Base-by-base conservation (phyloP, 2,113 vertebrate genomes). In the Chloropsis cyanopogon region DNA sequence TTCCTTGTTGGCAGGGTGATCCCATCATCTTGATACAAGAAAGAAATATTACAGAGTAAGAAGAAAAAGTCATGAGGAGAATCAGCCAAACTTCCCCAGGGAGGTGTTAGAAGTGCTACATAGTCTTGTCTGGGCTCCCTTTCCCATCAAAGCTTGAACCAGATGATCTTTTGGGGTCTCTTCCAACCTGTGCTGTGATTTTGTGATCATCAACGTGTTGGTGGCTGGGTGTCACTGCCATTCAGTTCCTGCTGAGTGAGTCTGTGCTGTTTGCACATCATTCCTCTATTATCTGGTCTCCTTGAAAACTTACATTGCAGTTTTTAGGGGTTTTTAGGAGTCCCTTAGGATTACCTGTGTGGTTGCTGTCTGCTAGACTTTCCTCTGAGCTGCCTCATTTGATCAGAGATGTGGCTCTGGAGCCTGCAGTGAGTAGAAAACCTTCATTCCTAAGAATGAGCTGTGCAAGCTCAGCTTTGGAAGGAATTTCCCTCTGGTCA, bases 201-300 rank as follows among this genome's bases (percentile, higher is more conserved):
- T 44, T 61, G 0, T 66, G 20, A n/a, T n/a, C 60, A 39, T 46
- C 49, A 68, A 1, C 3, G 3, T 6, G 6, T n/a, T 87, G 57
- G 31, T 71, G 63, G 12, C 29, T 64, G 44, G 2, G 10, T 70
- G 22, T 49, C 7, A 5, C 33, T 59, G 52, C 63, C 42, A 14
- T 46, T 77, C 61, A 50, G 20, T 14, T 77, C 29, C 90, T 66
- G 24, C 41, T 28, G 60, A 39, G 52, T 37, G 33, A 50, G 33
- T 78, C 56, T 63, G 4, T 84, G 69, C 42, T 69, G 9, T 66
- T 63, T 47, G 22, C 35, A 23, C 44, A 35, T 21, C 39, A 12
- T 63, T 83, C 7, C 26, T 90, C 28, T 56, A 6, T 56, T 63
- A 33, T 9, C 29, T 41, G 10, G 7, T 42, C 57, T 92, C 19